Evolutionary conservation across 2,888 invertebrate genomes (phyloP).

Genomic region (Mythimna ferrago): DNA sequence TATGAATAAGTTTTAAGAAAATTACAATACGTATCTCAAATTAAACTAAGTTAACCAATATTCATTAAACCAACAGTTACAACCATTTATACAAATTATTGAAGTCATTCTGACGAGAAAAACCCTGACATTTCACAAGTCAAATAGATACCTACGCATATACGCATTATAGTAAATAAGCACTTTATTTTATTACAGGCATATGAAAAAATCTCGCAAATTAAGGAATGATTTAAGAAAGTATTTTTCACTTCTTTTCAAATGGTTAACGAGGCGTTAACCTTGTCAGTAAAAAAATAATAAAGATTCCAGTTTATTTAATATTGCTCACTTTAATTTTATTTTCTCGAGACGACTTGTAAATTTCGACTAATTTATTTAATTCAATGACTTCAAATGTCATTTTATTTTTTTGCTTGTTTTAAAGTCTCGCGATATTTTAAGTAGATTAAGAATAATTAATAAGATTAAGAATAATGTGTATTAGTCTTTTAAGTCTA

Average conservation of each 20-base stretch:
- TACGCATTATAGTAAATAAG: not conserved
- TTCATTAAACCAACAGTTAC: too few relatives aligned
- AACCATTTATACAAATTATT: not conserved
- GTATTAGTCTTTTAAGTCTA: too few relatives aligned
- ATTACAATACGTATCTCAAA: too few relatives aligned
- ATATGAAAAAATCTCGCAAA: constrained; percentile 12
- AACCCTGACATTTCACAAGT: constrained; percentile 17
- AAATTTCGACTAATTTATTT: constrained; percentile 18
- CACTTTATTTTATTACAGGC: not conserved
- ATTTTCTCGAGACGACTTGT: constrained; percentile 10
- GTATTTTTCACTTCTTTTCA: constrained; percentile 19
- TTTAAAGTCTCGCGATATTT: not conserved
- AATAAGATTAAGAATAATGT: not conserved
- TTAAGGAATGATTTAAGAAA: constrained; percentile 5
- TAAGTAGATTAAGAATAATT: too few relatives aligned
- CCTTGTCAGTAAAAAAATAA: constrained; percentile 23
- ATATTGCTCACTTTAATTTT: constrained; percentile 25
- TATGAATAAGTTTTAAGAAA: not conserved
- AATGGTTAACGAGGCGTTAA: constrained; percentile 24
- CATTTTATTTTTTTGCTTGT: not conserved
- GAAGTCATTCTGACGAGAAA: not conserved
- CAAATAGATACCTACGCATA: constrained; percentile 1
- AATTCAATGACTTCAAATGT: constrained; percentile 15
- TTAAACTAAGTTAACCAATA: not conserved
- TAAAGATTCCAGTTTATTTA: constrained; percentile 32